These are phyloP conservation scores for Perccottus glenii DNA, from an alignment of 2,113 vertebrate species.

Conservation along the genomic window DNA sequence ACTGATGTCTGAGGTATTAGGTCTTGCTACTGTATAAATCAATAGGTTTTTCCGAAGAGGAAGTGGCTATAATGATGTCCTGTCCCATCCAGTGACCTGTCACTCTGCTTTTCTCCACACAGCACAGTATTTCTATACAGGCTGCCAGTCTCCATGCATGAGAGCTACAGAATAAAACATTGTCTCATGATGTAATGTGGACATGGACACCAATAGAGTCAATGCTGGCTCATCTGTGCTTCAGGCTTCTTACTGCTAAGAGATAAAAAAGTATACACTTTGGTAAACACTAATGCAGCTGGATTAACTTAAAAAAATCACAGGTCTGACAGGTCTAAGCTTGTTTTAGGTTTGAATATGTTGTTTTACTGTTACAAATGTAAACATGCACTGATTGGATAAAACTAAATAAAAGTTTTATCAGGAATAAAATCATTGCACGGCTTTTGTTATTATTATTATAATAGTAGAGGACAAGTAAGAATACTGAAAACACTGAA, in stretches of 20 bases:
- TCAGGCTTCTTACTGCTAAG: background rate
- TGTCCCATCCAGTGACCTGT: conserved; percentile 27
- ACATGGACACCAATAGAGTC: background rate
- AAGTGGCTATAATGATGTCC: conserved; percentile 25
- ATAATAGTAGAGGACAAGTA: too few relatives aligned
- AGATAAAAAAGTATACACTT: too few relatives aligned
- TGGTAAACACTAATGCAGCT: too few relatives aligned
- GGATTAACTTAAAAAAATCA: too few relatives aligned
- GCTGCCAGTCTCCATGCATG: background rate
- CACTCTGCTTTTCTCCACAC: conserved; percentile 16
- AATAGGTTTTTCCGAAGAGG: conserved; percentile 51
- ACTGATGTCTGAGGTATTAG: conserved; percentile 29
- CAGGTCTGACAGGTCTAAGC: too few relatives aligned
- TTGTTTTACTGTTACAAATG: too few relatives aligned
- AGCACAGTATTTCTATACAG: background rate
- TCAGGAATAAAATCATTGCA: too few relatives aligned
- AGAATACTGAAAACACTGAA: too few relatives aligned
- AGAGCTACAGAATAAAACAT: background rate
- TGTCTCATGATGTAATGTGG: background rate
- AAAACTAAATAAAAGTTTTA: too few relatives aligned
- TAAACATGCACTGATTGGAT: too few relatives aligned
- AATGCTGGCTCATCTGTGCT: background rate
- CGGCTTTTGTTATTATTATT: too few relatives aligned
- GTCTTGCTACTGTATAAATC: conserved; percentile 26
- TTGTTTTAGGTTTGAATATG: too few relatives aligned